Conservation (phyloP, 2,888 invertebrate genomes). For the Agonopterix arenella region DNA sequence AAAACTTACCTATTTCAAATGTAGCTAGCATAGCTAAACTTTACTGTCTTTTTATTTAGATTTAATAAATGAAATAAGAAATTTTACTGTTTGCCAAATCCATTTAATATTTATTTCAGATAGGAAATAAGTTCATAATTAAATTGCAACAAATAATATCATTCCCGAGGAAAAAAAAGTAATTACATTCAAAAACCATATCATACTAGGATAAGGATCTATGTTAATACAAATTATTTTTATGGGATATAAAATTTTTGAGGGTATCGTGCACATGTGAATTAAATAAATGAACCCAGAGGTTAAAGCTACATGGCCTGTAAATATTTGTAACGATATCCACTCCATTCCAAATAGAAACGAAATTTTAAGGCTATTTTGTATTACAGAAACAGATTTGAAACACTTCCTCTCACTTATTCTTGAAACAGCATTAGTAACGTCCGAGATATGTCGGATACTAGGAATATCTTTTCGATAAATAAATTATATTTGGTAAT, state of each 20-base stretch:
- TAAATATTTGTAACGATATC: no score
- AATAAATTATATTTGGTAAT: no score
- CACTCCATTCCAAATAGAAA: no score
- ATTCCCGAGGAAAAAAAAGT: slow-evolving; percentile 5
- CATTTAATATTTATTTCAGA: slow-evolving; percentile 8
- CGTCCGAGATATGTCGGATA: no score
- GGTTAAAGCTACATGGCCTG: slow-evolving; percentile 12
- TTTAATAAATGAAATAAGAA: slow-evolving; percentile 9
- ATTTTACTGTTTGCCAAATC: slow-evolving; percentile 19
- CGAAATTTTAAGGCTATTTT: no score
- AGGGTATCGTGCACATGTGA: slow-evolving; percentile 27
- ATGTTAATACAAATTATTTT: slow-evolving; percentile 30
- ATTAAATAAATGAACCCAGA: slow-evolving; percentile 6
- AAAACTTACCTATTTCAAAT: slow-evolving; percentile 13
- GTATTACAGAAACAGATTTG: no score
- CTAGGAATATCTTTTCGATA: no score
- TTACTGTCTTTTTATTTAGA: not conserved
- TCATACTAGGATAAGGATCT: slow-evolving; percentile 52
- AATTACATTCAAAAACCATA: slow-evolving; percentile 50
- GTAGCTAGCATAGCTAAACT: slow-evolving; percentile 28
- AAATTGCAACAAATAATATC: not conserved
- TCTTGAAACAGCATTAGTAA: no score
- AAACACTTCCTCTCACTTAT: no score
- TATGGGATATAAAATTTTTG: slow-evolving; percentile 24
- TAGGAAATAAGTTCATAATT: no score